Evolutionary conservation across 2,113 vertebrate genomes (phyloP), one percentile per base, ranked within the genome.

Genomic region (Lagopus leucura): DNA sequence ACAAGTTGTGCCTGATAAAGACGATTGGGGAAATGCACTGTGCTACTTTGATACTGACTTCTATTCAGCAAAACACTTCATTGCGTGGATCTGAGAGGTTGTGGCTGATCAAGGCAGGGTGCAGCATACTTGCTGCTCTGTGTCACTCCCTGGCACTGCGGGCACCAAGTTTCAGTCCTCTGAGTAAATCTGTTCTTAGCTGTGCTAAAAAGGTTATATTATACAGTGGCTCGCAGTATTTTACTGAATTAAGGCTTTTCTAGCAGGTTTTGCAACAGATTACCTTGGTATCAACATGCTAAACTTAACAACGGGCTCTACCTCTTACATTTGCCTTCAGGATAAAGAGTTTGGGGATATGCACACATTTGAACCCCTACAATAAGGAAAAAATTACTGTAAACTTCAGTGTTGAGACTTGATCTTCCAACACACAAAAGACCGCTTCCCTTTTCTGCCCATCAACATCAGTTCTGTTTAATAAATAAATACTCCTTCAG

Each of bases 21-120:
- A 52, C 1, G 43, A 64, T 21, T 0, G 7, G 52, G 52, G 40
- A 72, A 36, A 57, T 1, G 28, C 21, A 17, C 54, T 13, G 1
- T 4, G 4, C 0, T 4, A 10, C 57, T 30, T 22, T 30, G 60
- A 54, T 30, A 11, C n/a, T 19, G 7, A 32, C 38, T 70, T 67
- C 32, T 66, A 12, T 30, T 61, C 45, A 66, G 50, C 63, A 60
- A 55, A 43, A 45, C 50, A 38, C 34, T 55, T 20, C 12, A 60
- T 8, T 55, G 82, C 22, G 45, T 22, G 38, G 42, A 61, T 13
- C 48, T 19, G 11, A 19, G 42, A 25, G 47, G 12, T 11, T 7
- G 6, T 1, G 50, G 64, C 81, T 55, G 40, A 3, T 8, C 47
- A 34, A 40, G 47, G 79, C 52, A 61, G 61, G 78, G 30, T 2